These are phyloP conservation scores for Tokudaia muenninki DNA, from an alignment of 2,797 vertebrate genomes.

Conservation along the genomic window DNA sequence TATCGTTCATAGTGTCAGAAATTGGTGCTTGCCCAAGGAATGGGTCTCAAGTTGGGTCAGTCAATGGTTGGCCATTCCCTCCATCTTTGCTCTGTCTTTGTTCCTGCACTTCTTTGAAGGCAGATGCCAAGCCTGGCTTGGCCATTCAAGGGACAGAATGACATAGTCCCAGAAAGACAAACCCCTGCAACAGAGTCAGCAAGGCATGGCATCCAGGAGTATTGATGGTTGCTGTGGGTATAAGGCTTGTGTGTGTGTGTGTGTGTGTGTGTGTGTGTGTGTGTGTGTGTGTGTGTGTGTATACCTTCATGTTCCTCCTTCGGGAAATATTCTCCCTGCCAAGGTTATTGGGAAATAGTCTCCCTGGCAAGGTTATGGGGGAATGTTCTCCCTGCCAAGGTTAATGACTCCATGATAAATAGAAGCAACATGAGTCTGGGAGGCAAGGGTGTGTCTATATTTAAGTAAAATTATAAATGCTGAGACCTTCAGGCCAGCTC, in stretches of 20 bases:
- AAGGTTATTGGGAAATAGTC: background rate
- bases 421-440: background rate
- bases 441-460: background rate
- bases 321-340: too few species aligned
- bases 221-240: too few species aligned
- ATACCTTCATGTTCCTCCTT: background rate
- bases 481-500: background rate
- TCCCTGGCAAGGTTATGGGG: too few species aligned
- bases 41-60: background rate
- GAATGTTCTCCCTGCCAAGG: background rate
- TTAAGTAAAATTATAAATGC: background rate
- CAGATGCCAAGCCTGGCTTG: background rate
- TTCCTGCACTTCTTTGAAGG: background rate
- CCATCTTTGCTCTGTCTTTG: background rate
- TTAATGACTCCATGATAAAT: background rate
- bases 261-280: background rate
- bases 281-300: background rate
- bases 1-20: background rate
- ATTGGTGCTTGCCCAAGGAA: background rate
- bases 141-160: background rate
- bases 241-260: too few species aligned
- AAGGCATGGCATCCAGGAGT: too few species aligned
- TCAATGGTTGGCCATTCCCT: background rate
- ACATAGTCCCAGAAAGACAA: background rate
- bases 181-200: background rate